Conservation (phyloP, 2,113 vertebrate species). For the Oreochromis aureus region DNA sequence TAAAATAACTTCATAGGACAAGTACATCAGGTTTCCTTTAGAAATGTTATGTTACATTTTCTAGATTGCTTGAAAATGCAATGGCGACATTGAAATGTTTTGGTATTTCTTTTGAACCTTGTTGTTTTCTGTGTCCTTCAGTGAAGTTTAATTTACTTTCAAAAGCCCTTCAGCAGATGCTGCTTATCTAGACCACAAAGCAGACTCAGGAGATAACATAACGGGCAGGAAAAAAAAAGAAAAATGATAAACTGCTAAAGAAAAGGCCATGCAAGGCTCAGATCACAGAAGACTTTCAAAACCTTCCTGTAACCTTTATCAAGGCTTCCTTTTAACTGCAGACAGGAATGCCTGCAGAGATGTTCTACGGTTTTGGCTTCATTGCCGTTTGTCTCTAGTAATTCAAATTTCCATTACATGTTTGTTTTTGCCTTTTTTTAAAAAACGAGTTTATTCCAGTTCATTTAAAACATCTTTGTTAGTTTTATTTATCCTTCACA, state of each 20-base stretch:
- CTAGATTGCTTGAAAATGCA: neutral
- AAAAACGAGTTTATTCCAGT: neutral
- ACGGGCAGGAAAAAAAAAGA: neutral
- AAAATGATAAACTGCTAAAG: neutral
- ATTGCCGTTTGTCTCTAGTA: neutral
- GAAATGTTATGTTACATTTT: neutral
- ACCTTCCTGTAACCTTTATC: neutral
- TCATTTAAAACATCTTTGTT: constrained; percentile 16
- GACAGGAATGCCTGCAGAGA: neutral
- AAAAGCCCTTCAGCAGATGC: neutral
- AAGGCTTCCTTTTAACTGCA: neutral
- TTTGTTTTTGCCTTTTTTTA: neutral
- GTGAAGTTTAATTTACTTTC: neutral
- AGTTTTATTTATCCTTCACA: constrained; percentile 31
- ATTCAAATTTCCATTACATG: neutral
- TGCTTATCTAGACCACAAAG: constrained; percentile 16
- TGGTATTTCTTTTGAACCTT: neutral
- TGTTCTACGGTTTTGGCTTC: neutral
- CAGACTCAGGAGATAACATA: constrained; percentile 30
- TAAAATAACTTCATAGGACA: neutral
- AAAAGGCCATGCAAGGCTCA: neutral
- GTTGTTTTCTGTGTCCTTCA: neutral
- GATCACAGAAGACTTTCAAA: neutral
- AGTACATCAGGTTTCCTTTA: neutral
- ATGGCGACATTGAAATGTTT: neutral